These are phyloP conservation scores for Tyrophagus putrescentiae DNA, from an alignment of 1,140 invertebrate species.

Conservation along the genomic window DNA sequence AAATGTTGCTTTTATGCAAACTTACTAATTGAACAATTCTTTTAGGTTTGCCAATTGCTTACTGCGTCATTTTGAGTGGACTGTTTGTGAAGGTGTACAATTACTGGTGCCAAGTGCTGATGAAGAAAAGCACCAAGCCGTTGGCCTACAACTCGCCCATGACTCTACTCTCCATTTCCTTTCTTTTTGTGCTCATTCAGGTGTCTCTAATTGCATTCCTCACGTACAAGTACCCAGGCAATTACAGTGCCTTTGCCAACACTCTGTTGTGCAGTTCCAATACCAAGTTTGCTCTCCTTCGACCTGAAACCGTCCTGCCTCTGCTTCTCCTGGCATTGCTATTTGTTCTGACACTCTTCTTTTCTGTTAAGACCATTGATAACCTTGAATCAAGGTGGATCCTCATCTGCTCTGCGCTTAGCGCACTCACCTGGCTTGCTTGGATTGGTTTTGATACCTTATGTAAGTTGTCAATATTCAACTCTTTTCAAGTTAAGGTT, in stretches of 20 bases:
- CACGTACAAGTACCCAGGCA: constrained; percentile 35
- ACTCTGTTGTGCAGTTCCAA: constrained; percentile 30
- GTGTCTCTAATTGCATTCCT: constrained; percentile 36
- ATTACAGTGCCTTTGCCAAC: constrained; percentile 26
- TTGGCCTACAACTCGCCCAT: constrained; percentile 31
- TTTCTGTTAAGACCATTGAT: constrained; percentile 34
- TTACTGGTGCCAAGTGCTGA: constrained; percentile 32
- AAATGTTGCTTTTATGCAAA: no score
- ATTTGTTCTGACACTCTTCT: constrained; percentile 33
- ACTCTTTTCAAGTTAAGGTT: not conserved
- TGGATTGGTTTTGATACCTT: constrained; percentile 30
- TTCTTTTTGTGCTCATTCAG: constrained; percentile 36
- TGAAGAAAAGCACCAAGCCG: constrained; percentile 30
- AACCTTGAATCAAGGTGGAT: constrained; percentile 38
- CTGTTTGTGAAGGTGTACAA: constrained; percentile 39
- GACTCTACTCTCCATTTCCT: constrained; percentile 34
- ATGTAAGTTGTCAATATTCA: not conserved
- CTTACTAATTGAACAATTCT: not conserved
- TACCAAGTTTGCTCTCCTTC: constrained; percentile 30
- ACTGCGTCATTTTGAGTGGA: constrained; percentile 36
- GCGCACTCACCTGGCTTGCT: constrained; percentile 34
- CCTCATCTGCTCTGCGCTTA: constrained; percentile 32
- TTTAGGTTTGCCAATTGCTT: constrained; percentile 32
- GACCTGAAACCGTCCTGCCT: constrained; percentile 37
- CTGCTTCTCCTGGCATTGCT: constrained; percentile 39